Conservation (phyloP, 2,888 invertebrate genomes). For the Zelleria hepariella region DNA sequence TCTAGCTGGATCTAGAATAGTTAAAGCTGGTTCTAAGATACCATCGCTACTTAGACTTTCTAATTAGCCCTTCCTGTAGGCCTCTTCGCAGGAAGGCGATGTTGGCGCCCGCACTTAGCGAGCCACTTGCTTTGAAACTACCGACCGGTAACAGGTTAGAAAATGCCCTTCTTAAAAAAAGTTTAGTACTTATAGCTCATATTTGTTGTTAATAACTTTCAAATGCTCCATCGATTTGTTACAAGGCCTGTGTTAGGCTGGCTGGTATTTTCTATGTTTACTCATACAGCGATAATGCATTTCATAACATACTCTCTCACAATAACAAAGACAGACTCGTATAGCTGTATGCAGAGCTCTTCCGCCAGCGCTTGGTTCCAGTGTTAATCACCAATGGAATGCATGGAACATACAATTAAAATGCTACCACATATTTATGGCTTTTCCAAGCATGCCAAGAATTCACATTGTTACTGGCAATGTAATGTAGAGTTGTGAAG, state of each 20-base stretch:
- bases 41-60: slow-evolving; percentile 41
- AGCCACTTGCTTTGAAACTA: background rate
- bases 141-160: background rate
- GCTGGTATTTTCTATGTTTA: too few relatives aligned
- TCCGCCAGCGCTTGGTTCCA: background rate
- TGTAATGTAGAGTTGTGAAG: background rate
- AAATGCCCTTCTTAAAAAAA: too few relatives aligned
- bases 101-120: background rate
- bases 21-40: slow-evolving; percentile 22
- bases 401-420: background rate
- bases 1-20: background rate
- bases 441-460: background rate
- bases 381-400: background rate
- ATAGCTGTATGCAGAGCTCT: background rate
- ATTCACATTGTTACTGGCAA: too few relatives aligned
- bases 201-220: too few relatives aligned
- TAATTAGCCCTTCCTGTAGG: slow-evolving; percentile 44
- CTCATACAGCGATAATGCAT: background rate
- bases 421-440: background rate
- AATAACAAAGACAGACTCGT: background rate
- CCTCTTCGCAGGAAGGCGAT: slow-evolving; percentile 2
- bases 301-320: background rate
- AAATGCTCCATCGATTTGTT: background rate
- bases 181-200: too few relatives aligned
- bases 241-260: background rate